Percentiles rank a stretch among this genome's conserved stretches.
phyloP scores from a whole-genome alignment of 1,140 invertebrate genomes.

The Drosophila bipectinata region DNA sequence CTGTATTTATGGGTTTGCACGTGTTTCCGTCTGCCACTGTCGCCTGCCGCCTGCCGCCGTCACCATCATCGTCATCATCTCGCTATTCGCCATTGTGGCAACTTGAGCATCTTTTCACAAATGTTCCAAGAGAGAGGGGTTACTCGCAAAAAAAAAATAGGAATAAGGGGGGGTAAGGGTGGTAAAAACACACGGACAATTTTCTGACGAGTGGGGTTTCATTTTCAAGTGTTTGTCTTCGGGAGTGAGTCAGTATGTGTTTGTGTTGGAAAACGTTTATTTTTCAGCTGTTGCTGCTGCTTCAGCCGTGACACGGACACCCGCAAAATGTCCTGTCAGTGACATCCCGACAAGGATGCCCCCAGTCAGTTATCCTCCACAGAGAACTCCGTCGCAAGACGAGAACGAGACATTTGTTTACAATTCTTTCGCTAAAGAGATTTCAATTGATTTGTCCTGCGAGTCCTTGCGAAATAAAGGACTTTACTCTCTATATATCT shows the following conservation, averaged over 20 bases:
- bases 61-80: slow-evolving; percentile 21
- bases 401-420: slow-evolving; percentile 9
- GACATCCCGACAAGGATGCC: slow-evolving; percentile 45
- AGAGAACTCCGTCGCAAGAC: too few relatives aligned
- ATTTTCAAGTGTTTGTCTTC: slow-evolving; percentile 63
- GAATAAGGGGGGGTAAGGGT: neutral
- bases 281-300: slow-evolving; percentile 53
- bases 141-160: neutral
- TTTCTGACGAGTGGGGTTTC: slow-evolving; percentile 60
- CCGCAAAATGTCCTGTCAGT: slow-evolving; percentile 55
- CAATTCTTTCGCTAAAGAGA: slow-evolving; percentile 28
- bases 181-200: slow-evolving; percentile 21
- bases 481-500: too few relatives aligned
- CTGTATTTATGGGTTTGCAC: slow-evolving; percentile 60
- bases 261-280: slow-evolving; percentile 50
- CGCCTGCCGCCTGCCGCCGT: slow-evolving; percentile 31
- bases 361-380: slow-evolving; percentile 29
- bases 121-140: neutral
- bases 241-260: neutral
- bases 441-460: slow-evolving; percentile 37
- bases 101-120: slow-evolving; percentile 57
- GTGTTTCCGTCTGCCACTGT: slow-evolving; percentile 63
- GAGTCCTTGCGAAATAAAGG: neutral
- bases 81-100: slow-evolving; percentile 54
- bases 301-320: slow-evolving; percentile 41